These are phyloP conservation scores for Sminthurinus signatus DNA, from an alignment of 1,140 invertebrate species.

Conservation along the genomic window DNA sequence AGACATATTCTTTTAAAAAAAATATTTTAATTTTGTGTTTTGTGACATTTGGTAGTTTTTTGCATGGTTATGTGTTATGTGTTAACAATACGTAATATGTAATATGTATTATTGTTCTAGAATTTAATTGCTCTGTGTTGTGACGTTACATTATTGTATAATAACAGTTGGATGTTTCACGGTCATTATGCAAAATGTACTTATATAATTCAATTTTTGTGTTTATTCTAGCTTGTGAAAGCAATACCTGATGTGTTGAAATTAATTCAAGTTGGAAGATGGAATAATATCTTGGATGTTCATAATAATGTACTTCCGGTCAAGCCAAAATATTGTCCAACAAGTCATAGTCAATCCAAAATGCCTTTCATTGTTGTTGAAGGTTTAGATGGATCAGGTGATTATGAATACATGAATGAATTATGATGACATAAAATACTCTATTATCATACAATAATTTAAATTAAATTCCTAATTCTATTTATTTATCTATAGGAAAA, in stretches of 20 bases:
- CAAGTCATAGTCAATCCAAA: conserved; percentile 30
- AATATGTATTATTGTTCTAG: too few species aligned
- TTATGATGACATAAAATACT: neutral
- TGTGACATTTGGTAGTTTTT: too few species aligned
- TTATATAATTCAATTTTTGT: neutral
- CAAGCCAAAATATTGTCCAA: conserved; percentile 7
- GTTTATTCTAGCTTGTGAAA: neutral
- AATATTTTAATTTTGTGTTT: too few species aligned
- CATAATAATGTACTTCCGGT: neutral
- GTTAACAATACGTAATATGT: too few species aligned
- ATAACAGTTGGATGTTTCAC: neutral
- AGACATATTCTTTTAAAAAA: conserved; percentile 1
- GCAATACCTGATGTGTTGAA: conserved; percentile 7
- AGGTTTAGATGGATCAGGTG: conserved; percentile 39
- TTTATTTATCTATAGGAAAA: conserved; percentile 25
- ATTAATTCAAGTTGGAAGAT: conserved; percentile 19
- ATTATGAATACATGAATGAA: neutral
- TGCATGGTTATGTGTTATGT: too few species aligned
- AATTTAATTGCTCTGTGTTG: too few species aligned
- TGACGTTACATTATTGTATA: neutral
- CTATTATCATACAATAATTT: too few species aligned
- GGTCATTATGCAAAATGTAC: too few species aligned
- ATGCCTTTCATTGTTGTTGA: conserved; percentile 37
- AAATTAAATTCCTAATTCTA: neutral
- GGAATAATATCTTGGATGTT: conserved; percentile 16